Evolutionary conservation across 2,113 vertebrate species (phyloP), one percentile per base, ranked within the genome.

Genomic region (Coregonus clupeaformis): DNA sequence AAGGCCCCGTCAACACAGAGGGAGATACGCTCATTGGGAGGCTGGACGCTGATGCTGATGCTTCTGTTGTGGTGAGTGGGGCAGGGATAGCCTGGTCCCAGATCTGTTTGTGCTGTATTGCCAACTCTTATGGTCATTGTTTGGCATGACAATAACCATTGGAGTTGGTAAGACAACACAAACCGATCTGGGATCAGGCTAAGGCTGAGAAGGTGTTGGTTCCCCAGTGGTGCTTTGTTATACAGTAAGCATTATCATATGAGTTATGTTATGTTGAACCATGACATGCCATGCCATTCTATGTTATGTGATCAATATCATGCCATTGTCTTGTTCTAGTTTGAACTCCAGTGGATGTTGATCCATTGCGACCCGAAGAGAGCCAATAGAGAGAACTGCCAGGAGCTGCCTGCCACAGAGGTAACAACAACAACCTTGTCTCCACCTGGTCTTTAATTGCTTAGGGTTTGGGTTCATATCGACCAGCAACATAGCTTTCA

Each of bases 281-380:
- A 27, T 27, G 27, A 27, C 27, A 27, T 27, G 27, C 27, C 27
- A 27, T 27, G 27, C 27, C 42, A 6, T 63, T 0, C 9, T 25
- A 9, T 63, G 16, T 16, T 18, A 59, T 5, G 5, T 22, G 47
- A 22, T 47, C 59, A 32, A 25, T 59, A 74, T 84, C 29, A 6
- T 49, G 67, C 52, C 7, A 16, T 4, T 9, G 9, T 78, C n/a
- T 88, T 45, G 65, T 80, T 85, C 22, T 78, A 94, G 94, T 94
- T 94, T 84, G 94, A 94, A 70, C 88, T 94, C 42, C 94, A 94
- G 89, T 94, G 94, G 94, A 94, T 94, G 94, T 59, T 94, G 89
- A 94, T 94, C 82, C 94, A 94, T 85, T 94, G 94, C 25, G 94
- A 94, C 85, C 93, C 93, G 22, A 93, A 94, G 84, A 91, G 93